phyloP scores from a whole-genome alignment of 2,888 invertebrate genomes.

The Trichopoda pennipes region DNA sequence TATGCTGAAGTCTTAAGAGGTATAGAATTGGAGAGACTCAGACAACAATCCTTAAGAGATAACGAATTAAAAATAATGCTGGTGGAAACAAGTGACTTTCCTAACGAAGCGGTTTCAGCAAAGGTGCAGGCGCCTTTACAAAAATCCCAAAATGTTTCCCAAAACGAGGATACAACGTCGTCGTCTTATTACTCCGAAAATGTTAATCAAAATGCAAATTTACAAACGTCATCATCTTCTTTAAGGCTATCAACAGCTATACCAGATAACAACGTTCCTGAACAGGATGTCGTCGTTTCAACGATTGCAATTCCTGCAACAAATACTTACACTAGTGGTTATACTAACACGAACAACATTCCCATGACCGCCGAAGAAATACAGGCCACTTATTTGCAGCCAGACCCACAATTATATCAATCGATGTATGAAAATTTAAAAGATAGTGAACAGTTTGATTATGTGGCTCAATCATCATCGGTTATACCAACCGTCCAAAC shows the following conservation, averaged over 20 bases:
- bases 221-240: not conserved
- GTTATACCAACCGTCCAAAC: slow-evolving; percentile 16
- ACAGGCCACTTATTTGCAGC: slow-evolving; percentile 77
- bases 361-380: slow-evolving; percentile 78
- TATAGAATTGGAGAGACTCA: slow-evolving; percentile 77
- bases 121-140: slow-evolving; percentile 69
- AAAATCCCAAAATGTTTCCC: slow-evolving; percentile 27
- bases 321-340: slow-evolving; percentile 37
- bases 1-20: slow-evolving; percentile 91
- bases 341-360: slow-evolving; percentile 59
- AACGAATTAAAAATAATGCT: slow-evolving; percentile 33
- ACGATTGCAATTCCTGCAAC: slow-evolving; percentile 16
- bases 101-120: slow-evolving; percentile 44
- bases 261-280: not conserved
- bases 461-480: slow-evolving; percentile 52
- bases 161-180: not conserved
- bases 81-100: slow-evolving; percentile 8
- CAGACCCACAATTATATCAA: slow-evolving; percentile 76
- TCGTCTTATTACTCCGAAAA: slow-evolving; percentile 23
- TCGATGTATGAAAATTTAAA: slow-evolving; percentile 77
- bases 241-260: not conserved
- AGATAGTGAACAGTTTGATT: slow-evolving; percentile 76
- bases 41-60: slow-evolving; percentile 65
- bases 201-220: not conserved
- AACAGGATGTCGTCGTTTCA: slow-evolving; percentile 24